These are phyloP conservation scores for Lepidochitona cinerea DNA, from an alignment of 2,888 invertebrate genomes.

Conservation along the genomic window DNA sequence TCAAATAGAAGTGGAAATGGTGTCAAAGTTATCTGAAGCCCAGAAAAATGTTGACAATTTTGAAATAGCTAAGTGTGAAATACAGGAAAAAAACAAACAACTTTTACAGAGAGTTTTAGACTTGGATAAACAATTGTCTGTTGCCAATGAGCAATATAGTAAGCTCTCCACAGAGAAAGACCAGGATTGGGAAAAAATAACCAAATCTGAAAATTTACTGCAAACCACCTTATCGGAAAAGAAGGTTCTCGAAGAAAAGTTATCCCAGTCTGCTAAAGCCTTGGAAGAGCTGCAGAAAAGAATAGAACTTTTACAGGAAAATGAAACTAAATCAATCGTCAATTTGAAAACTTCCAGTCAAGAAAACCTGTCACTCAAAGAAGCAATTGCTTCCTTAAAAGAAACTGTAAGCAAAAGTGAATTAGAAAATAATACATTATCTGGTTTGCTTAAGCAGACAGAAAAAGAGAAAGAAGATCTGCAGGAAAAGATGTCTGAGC, in stretches of 20 bases:
- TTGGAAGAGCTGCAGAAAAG: slow-evolving; percentile 4
- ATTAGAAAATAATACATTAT: background rate
- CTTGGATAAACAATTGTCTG: background rate
- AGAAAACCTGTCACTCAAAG: background rate
- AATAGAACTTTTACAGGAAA: background rate
- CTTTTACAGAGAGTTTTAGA: slow-evolving; percentile 3
- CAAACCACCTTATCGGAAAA: background rate
- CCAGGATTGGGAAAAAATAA: background rate
- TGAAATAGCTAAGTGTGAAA: background rate
- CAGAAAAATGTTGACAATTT: background rate
- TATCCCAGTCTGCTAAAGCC: background rate
- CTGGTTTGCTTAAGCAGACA: slow-evolving; percentile 4
- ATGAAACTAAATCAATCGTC: background rate
- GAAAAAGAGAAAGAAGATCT: background rate
- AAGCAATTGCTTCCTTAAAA: background rate
- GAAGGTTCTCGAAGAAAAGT: background rate
- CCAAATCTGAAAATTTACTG: background rate
- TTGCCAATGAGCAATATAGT: background rate
- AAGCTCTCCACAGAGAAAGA: background rate
- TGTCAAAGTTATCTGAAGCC: background rate
- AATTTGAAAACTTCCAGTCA: background rate
- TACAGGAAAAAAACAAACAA: slow-evolving; percentile 12
- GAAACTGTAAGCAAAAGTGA: background rate
- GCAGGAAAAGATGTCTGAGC: background rate
- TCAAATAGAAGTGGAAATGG: background rate